Conservation (phyloP, 1,140 invertebrate species). For the Sogatella furcifera region DNA sequence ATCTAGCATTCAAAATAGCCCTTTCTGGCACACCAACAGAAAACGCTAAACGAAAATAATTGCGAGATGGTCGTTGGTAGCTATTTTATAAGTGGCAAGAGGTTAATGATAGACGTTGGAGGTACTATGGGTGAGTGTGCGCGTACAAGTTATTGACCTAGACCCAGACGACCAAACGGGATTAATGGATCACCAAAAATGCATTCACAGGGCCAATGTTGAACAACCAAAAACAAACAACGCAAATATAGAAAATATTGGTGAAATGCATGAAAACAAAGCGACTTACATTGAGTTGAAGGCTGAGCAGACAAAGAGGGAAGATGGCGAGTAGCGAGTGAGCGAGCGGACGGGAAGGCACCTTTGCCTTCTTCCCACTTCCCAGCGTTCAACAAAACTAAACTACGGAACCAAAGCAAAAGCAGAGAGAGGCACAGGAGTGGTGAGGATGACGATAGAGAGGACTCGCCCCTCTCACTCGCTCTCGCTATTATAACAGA, state of each 20-base stretch:
- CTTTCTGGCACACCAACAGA: neutral
- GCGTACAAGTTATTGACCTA: constrained; percentile 1
- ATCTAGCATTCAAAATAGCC: too few relatives aligned
- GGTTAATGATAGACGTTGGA: neutral
- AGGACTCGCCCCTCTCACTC: too few relatives aligned
- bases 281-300: neutral
- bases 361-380: neutral
- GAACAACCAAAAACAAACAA: neutral
- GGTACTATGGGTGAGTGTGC: neutral
- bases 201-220: neutral
- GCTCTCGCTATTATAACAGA: too few relatives aligned
- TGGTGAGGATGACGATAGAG: too few relatives aligned
- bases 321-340: neutral
- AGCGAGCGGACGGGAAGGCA: neutral
- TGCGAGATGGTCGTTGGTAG: neutral
- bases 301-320: neutral
- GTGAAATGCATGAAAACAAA: neutral
- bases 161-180: neutral
- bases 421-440: neutral
- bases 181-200: neutral
- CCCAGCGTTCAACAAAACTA: neutral
- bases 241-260: neutral
- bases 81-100: neutral
- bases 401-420: neutral
- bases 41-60: neutral